Evolutionary conservation across 2,113 vertebrate genomes (phyloP), one percentile per base, ranked within the genome.

Genomic region (Notiomystis cincta): DNA sequence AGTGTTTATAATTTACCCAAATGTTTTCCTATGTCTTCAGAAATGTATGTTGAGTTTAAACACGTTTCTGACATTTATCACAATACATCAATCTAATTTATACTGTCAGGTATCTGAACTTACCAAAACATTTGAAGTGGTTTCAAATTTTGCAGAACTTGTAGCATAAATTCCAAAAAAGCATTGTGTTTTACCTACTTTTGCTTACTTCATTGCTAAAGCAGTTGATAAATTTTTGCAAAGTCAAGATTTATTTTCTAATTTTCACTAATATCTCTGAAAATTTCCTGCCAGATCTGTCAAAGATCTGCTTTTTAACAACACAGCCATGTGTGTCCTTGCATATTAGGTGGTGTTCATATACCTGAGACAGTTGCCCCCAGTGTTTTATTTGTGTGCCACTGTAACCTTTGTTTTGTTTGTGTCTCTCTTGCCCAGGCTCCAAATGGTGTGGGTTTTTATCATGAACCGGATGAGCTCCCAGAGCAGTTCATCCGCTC

Each of bases 391-490:
- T 48, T 4, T 28, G 30, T 54, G 37, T 12, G 31, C 72, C 72
- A 28, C 17, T 27, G 16, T 97, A 87, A 96, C 72, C 17, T 45
- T 48, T 58, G 64, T 13, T 93, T 45, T 93, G 3, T 95, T 82
- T 96, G 51, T 85, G 31, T 78, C 22, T 33, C 38, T 81, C 30
- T 65, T 40, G 58, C 87, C 82, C 76, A 98, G 98, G 82, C 94
- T 97, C 90, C 98, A 95, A 87, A 99, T 99, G 99, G 98, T 99
- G 97, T 99, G 98, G 98, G 97, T 98, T 86, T 99, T 99, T 98
- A 97, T 99, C 97, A 99, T 99, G 99, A 99, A 99, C 96, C 98
- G 99, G 95, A 98, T 99, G 98, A 99, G 98, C 98, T 98, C 98
- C 61, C 98, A 98, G 97, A 98, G 98, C 96, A 98, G 98, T 94